phyloP scores from a whole-genome alignment of 2,113 vertebrate species.

The Mormyrus iriodes region DNA sequence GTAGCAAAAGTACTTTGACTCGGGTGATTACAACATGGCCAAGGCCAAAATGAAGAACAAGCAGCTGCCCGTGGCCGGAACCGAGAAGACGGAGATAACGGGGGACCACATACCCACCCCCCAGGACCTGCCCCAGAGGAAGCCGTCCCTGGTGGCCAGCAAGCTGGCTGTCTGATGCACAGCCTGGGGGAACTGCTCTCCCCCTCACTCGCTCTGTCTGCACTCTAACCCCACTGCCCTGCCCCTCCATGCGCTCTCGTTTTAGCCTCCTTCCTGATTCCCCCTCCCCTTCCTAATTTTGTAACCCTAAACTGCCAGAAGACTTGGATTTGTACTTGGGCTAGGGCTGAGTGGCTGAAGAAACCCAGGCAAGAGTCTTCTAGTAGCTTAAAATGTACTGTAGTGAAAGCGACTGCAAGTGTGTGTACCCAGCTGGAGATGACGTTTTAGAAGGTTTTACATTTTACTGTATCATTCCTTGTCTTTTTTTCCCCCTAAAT shows the following conservation, averaged over 20 bases:
- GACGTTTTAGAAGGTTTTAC: conserved; percentile 69
- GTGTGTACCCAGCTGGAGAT: conserved; percentile 71
- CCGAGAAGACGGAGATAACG: conserved; percentile 93
- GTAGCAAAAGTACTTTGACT: conserved; percentile 99
- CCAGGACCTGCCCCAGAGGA: conserved; percentile 96
- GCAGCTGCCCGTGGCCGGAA: conserved; percentile 80
- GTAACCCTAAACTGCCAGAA: conserved; percentile 65
- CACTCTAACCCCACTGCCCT: conserved; percentile 31
- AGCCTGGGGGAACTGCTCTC: conserved; percentile 44
- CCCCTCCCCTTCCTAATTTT: conserved; percentile 36
- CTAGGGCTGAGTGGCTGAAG: conserved; percentile 41
- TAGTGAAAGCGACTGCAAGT: conserved; percentile 46
- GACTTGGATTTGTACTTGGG: conserved; percentile 51
- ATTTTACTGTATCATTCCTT: conserved; percentile 71
- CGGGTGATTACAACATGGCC: conserved; percentile 99
- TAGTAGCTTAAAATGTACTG: conserved; percentile 33
- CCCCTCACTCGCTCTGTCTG: conserved; percentile 44
- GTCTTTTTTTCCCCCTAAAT: conserved; percentile 59
- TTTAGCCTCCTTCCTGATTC: conserved; percentile 31
- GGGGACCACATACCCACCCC: conserved; percentile 98
- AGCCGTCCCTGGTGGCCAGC: conserved; percentile 96
- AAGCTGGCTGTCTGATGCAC: conserved; percentile 56
- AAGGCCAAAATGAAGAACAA: conserved; percentile 99
- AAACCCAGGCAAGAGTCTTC: conserved; percentile 29
- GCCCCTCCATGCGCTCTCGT: conserved; percentile 39